phyloP scores from a whole-genome alignment of 2,888 invertebrate species.

The Blomia tropicalis region DNA sequence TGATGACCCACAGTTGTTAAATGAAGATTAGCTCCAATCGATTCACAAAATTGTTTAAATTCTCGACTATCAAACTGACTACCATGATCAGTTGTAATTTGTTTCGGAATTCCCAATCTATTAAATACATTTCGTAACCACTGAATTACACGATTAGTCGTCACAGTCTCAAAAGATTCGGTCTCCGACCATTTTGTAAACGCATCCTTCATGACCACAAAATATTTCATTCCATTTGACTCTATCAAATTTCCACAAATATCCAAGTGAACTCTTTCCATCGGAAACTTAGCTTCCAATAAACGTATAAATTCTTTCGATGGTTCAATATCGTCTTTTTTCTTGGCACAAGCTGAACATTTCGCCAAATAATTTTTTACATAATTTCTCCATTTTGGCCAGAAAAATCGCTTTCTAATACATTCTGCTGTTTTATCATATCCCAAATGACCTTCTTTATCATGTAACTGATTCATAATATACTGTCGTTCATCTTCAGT shows the following conservation, averaged over 20 bases:
- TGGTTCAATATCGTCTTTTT: background rate
- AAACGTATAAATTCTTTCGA: too few species aligned
- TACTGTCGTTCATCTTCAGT: background rate
- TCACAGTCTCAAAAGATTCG: background rate
- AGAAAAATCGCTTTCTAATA: background rate
- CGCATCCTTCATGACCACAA: slow-evolving; percentile 24
- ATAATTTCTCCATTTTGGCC: background rate
- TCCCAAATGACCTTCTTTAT: background rate
- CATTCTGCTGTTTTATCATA: background rate
- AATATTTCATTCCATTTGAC: slow-evolving; percentile 23
- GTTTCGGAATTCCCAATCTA: slow-evolving; percentile 17
- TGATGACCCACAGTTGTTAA: background rate
- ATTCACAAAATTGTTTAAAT: slow-evolving; percentile 15
- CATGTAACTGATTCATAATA: background rate
- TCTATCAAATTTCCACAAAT: slow-evolving; percentile 21
- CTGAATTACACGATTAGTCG: background rate
- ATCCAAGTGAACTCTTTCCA: slow-evolving; percentile 20
- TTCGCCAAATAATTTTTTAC: background rate
- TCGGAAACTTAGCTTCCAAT: background rate
- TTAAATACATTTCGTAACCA: slow-evolving; percentile 1
- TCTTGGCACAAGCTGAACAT: background rate
- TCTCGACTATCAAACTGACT: slow-evolving; percentile 27
- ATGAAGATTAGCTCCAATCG: background rate
- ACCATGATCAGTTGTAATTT: slow-evolving; percentile 28
- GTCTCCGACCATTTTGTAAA: slow-evolving; percentile 16